Percentiles rank a stretch among this genome's conserved stretches.
phyloP scores from a whole-genome alignment of 2,888 invertebrate species.

The Parelbella ahira region DNA sequence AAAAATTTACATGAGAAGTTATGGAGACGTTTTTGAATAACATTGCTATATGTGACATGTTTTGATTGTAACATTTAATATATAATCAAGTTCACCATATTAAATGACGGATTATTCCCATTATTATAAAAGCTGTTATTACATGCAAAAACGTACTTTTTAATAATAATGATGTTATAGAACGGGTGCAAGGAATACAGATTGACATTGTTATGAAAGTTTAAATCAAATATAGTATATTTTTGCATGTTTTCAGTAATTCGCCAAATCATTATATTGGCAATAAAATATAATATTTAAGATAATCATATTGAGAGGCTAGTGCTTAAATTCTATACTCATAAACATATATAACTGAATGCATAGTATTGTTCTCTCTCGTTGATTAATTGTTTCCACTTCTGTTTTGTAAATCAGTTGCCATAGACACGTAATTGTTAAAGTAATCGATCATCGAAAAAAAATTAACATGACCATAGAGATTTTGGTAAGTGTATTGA shows the following conservation, averaged over 20 bases:
- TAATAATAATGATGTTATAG: constrained; percentile 1
- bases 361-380: too few species aligned
- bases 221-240: constrained; percentile 16
- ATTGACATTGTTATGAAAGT: constrained; percentile 9
- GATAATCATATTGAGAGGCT: too few species aligned
- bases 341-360: too few species aligned
- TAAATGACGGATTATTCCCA: too few species aligned
- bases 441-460: too few species aligned
- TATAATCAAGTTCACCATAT: too few species aligned
- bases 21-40: constrained; percentile 1
- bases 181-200: background rate
- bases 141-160: constrained; percentile 12
- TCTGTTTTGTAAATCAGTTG: too few species aligned
- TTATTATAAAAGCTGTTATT: constrained; percentile 9
- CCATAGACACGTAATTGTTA: constrained; percentile 10
- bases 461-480: background rate
- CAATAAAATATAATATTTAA: constrained; percentile 5
- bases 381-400: too few species aligned
- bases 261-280: background rate
- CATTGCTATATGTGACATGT: constrained; percentile 3
- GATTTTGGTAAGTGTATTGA: constrained; percentile 2
- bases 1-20: constrained; percentile 9
- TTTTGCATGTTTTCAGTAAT: constrained; percentile 19
- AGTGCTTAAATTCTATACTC: too few species aligned
- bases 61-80: too few species aligned